These are phyloP conservation scores for Turnix velox DNA, from an alignment of 2,113 vertebrate genomes.

Conservation along the genomic window DNA sequence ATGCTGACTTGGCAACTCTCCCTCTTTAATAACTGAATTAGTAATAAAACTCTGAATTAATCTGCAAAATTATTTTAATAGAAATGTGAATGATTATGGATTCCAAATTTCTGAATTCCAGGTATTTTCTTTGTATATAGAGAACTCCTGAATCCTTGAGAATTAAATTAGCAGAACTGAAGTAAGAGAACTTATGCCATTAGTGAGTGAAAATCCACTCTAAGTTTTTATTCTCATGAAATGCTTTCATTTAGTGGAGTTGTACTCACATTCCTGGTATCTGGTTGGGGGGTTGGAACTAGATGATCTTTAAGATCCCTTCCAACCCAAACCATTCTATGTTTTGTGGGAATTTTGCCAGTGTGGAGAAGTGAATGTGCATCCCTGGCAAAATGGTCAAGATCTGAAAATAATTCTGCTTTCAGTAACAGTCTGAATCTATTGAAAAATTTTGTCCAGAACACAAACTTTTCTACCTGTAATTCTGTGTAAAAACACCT, in stretches of 20 bases:
- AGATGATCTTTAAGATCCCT: no score
- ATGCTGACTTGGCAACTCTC: not conserved
- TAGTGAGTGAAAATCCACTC: not conserved
- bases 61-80: not conserved
- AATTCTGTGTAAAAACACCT: constrained; percentile 15
- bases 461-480: constrained; percentile 7
- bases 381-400: not conserved
- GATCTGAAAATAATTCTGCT: not conserved
- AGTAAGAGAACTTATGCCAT: accelerated
- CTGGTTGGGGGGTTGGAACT: no score
- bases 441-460: not conserved
- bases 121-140: not conserved
- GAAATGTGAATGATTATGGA: not conserved
- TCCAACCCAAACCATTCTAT: no score
- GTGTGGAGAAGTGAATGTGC: not conserved
- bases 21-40: not conserved
- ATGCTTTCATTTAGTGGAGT: not conserved
- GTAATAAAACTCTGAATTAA: not conserved
- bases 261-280: not conserved
- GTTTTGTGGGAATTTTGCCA: not conserved
- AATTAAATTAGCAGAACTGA: not conserved
- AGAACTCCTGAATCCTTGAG: not conserved
- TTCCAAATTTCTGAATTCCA: not conserved
- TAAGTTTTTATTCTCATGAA: not conserved
- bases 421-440: not conserved